Evolutionary conservation across 1,140 invertebrate species (phyloP).

Genomic region (Carcinoscorpius rotundicauda): DNA sequence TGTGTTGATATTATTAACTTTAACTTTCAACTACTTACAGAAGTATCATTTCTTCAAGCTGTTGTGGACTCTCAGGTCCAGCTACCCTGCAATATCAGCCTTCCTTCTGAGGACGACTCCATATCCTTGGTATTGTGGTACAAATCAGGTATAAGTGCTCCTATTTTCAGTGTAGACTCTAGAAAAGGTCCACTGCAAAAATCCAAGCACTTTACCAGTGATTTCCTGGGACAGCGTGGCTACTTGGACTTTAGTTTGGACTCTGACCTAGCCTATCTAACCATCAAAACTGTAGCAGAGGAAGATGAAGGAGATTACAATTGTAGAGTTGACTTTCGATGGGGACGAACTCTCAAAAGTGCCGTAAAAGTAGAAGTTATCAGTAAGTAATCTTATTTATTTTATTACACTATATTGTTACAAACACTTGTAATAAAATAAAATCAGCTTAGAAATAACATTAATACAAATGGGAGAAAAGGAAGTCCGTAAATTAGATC

Average conservation of each 20-base stretch:
- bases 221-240: conserved; percentile 18
- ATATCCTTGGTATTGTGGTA: conserved; percentile 75
- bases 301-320: conserved; percentile 77
- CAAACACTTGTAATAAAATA: too few relatives aligned
- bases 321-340: conserved; percentile 77
- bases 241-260: conserved; percentile 17
- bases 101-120: conserved; percentile 54
- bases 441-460: too few relatives aligned
- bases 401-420: too few relatives aligned
- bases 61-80: too few relatives aligned
- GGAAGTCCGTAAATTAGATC: too few relatives aligned
- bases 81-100: conserved; percentile 65
- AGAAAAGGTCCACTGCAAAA: conserved; percentile 21
- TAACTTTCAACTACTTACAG: too few relatives aligned
- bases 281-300: conserved; percentile 58
- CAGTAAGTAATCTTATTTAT: too few relatives aligned
- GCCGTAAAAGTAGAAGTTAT: too few relatives aligned
- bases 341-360: conserved; percentile 26
- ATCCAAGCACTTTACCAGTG: conserved; percentile 19
- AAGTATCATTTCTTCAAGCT: too few relatives aligned
- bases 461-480: too few relatives aligned
- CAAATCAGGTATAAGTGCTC: conserved; percentile 41
- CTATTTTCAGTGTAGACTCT: conserved; percentile 25
- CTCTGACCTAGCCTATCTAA: conserved; percentile 50
- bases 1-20: too few relatives aligned